Conservation (phyloP, 2,797 vertebrate species). For the Brachyrhaphis roseni region DNA sequence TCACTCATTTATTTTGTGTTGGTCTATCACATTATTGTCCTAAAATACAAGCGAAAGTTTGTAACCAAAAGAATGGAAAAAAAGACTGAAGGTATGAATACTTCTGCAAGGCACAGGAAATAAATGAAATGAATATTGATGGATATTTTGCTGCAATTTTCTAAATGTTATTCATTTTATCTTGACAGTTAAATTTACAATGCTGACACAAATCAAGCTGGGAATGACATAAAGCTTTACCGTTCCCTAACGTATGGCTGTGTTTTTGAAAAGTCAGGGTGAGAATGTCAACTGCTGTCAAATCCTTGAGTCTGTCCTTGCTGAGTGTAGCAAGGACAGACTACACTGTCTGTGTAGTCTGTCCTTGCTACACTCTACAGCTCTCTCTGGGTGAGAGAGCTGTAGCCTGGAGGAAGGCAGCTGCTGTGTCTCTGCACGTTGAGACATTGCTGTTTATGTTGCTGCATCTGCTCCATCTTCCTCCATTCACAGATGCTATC, state of each 20-base stretch:
- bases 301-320: background rate
- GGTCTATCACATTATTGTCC: background rate
- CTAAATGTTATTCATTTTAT: background rate
- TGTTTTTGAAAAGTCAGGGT: constrained; percentile 8
- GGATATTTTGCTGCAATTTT: background rate
- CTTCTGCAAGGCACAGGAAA: background rate
- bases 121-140: background rate
- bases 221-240: constrained; percentile 23
- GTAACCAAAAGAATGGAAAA: background rate
- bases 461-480: constrained; percentile 45
- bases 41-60: background rate
- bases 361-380: too few relatives aligned
- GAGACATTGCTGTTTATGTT: constrained; percentile 53
- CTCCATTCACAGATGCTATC: constrained; percentile 28
- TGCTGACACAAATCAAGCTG: constrained; percentile 3
- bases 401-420: constrained; percentile 68
- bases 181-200: background rate
- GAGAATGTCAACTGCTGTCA: constrained; percentile 8
- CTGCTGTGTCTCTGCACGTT: constrained; percentile 69
- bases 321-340: too few relatives aligned
- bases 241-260: constrained; percentile 6
- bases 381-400: background rate
- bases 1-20: background rate
- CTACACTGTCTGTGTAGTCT: too few relatives aligned
- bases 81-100: background rate